Percentiles rank a stretch among this genome's conserved stretches.
Evolutionary conservation across 2,888 invertebrate species (phyloP).

Genomic region (Hedya salicella): DNA sequence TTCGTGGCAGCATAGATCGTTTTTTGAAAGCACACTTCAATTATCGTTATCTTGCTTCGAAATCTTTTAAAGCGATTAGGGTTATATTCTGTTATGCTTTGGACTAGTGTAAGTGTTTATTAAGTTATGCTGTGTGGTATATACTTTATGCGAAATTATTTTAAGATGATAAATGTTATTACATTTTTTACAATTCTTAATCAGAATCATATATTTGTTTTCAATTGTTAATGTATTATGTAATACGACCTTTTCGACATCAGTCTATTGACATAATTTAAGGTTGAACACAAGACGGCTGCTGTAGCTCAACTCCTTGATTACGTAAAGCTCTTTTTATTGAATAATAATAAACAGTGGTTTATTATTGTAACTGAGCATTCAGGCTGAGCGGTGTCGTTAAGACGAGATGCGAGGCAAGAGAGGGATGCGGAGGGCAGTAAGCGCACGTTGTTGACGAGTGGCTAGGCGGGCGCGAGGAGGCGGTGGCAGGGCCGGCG

Average conservation of each 20-base stretch:
- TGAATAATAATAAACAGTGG: slow-evolving; percentile 1
- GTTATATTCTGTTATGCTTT: neutral
- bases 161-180: neutral
- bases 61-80: neutral
- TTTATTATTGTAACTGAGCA: slow-evolving; percentile 4
- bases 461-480: slow-evolving; percentile 24
- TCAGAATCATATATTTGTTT: too few species aligned
- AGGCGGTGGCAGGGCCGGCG: slow-evolving; percentile 38
- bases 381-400: slow-evolving; percentile 21
- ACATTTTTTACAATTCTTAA: too few species aligned
- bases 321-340: slow-evolving; percentile 3
- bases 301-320: neutral
- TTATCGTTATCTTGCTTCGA: slow-evolving; percentile 1
- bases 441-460: slow-evolving; percentile 48
- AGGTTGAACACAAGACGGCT: neutral
- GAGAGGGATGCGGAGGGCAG: slow-evolving; percentile 39
- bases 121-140: neutral
- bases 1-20: slow-evolving; percentile 1
- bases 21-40: slow-evolving; percentile 11
- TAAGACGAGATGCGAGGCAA: slow-evolving; percentile 9
- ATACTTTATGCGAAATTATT: slow-evolving; percentile 22
- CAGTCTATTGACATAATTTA: neutral
- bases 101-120: neutral
- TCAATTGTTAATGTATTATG: slow-evolving; percentile 6
- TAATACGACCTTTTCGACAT: neutral